Base-by-base conservation (phyloP, 2,113 vertebrate genomes). In the Festucalex cinctus region DNA sequence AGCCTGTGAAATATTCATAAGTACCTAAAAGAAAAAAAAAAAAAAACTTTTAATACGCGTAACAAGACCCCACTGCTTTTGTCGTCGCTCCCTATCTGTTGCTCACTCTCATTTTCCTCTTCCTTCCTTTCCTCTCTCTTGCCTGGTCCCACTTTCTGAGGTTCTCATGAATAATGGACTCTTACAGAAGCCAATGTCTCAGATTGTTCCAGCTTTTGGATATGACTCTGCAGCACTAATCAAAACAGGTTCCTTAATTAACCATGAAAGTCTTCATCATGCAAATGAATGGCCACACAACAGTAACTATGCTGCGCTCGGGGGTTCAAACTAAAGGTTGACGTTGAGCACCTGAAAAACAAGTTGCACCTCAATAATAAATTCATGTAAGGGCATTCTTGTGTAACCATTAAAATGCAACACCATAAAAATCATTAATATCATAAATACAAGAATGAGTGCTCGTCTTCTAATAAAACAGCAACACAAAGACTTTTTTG, bases 161-260 rank as follows among this genome's bases (percentile, higher is more conserved):
- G 81, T 82, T 83, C 85, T 90, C 87, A 92, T 93, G 78, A 93
- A 93, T 93, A 92, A 92, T 91, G 88, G 86, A 93, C 80, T 70
- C 83, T 76, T 69, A 83, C 86, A 88, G 85, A 90, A 89, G 85
- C 85, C 79, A 87, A 77, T 84, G 71, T 82, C 88, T 90, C 88
- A 84, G 88, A 86, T 87, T 90, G 90, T 91, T 88, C 85, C 77
- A 77, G 88, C 77, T 85, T 81, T 88, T 77, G 75, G 88, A 90
- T 86, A 89, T 87, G 79, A 81, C 89, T 88, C 86, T 84, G 84
- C 76, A 79, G 83, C 90, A 90, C 88, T 90, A 91, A 93, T 91
- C 90, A 92, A 92, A 91, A 91, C 87, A 85, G 82, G 75, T 66
- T 49, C 70, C 76, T 75, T 93, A 92, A 93, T 92, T 92, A 86